phyloP scores from a whole-genome alignment of 2,797 vertebrate genomes.

The Ibycter americanus region DNA sequence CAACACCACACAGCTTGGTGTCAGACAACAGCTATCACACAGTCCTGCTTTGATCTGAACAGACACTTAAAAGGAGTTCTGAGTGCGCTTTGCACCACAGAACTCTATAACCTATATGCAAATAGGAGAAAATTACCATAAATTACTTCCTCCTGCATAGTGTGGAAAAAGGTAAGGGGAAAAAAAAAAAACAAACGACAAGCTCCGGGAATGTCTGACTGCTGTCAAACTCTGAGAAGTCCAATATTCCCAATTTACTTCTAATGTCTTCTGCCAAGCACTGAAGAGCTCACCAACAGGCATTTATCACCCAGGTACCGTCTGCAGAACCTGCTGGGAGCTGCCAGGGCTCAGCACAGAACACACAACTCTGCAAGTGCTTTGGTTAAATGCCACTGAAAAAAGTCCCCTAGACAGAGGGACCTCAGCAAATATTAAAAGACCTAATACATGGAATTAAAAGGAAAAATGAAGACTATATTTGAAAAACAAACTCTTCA shows the following conservation, averaged over 20 bases:
- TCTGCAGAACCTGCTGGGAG: not conserved
- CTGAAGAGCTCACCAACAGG: not conserved
- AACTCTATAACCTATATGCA: constrained; percentile 87
- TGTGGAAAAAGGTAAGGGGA: constrained; percentile 41
- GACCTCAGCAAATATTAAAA: not conserved
- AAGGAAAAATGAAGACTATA: not conserved
- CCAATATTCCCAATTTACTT: constrained; percentile 45
- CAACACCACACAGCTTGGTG: constrained; percentile 90
- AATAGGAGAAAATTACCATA: constrained; percentile 82
- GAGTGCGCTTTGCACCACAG: constrained; percentile 72
- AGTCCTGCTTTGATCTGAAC: constrained; percentile 90
- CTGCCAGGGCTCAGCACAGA: not conserved
- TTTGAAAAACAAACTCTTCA: not conserved
- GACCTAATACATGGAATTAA: rapidly evolving
- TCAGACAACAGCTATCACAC: constrained; percentile 89
- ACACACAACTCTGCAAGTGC: not conserved
- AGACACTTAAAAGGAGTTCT: constrained; percentile 82
- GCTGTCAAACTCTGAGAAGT: constrained; percentile 60
- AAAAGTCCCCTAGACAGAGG: not conserved
- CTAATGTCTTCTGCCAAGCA: constrained; percentile 35
- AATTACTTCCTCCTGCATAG: constrained; percentile 74
- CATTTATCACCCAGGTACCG: not conserved
- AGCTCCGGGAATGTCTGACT: constrained; percentile 66
- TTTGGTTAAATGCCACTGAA: not conserved
- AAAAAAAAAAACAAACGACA: constrained; percentile 1